phyloP scores from a whole-genome alignment of 2,113 vertebrate species.

The Rhizomys pruinosus region DNA sequence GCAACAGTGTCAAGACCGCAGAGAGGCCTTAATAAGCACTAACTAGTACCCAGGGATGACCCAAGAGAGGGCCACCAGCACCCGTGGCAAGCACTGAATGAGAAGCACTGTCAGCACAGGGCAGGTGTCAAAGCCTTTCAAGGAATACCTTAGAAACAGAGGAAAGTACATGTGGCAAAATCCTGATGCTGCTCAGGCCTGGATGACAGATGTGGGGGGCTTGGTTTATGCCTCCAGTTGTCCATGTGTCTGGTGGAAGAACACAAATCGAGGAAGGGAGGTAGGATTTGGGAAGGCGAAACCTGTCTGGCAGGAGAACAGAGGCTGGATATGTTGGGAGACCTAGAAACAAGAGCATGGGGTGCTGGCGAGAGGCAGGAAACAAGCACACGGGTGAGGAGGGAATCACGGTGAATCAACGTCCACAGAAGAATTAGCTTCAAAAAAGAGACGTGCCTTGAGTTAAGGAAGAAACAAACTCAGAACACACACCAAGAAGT shows the following conservation, averaged over 20 bases:
- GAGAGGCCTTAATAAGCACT: background rate
- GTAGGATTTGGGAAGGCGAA: background rate
- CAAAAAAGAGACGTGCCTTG: background rate
- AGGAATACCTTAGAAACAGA: background rate
- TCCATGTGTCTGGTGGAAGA: background rate
- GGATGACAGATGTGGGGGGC: rapidly evolving
- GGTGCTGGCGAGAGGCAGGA: background rate
- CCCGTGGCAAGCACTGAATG: background rate
- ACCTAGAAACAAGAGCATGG: too few species aligned
- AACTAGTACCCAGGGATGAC: background rate
- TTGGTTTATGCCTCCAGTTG: background rate
- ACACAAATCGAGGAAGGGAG: background rate
- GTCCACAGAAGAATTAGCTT: background rate
- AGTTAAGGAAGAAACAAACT: background rate
- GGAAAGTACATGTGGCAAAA: background rate
- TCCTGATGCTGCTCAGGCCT: background rate
- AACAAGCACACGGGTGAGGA: background rate
- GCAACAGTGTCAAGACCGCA: background rate
- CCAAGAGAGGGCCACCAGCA: background rate
- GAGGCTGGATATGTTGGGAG: background rate
- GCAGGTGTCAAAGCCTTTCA: too few species aligned
- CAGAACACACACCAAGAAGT: background rate
- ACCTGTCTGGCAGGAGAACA: background rate
- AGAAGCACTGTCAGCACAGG: background rate
- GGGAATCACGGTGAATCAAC: background rate